These are phyloP conservation scores for Lytechinus variegatus DNA, from an alignment of 35 echinoderm and acorn worm genomes.

Conservation along the genomic window DNA sequence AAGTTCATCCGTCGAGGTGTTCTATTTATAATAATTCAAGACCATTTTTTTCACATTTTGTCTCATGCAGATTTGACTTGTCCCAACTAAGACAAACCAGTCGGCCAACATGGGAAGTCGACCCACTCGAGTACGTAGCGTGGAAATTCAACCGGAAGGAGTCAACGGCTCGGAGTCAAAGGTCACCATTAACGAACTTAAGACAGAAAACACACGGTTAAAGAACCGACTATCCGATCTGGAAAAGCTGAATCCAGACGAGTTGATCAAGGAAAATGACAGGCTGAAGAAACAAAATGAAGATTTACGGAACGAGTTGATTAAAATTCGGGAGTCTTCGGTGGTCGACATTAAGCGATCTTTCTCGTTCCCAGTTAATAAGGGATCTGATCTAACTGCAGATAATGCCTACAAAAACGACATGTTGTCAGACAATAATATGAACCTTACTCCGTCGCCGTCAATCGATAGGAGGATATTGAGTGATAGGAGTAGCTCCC, in stretches of 20 bases:
- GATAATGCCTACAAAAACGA: neutral
- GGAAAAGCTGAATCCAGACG: constrained; percentile 32
- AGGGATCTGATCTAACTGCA: neutral
- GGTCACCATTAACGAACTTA: constrained; percentile 34
- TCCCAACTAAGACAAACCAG: neutral
- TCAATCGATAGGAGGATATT: neutral
- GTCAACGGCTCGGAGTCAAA: neutral
- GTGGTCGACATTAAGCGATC: neutral
- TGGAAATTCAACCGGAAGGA: constrained; percentile 47
- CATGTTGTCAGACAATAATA: constrained; percentile 11
- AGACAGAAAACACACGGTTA: constrained; percentile 60
- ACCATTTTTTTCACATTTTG: neutral
- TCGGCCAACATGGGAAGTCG: constrained; percentile 63
- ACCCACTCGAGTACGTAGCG: constrained; percentile 42
- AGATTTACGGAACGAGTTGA: constrained; percentile 38
- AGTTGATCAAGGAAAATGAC: constrained; percentile 61
- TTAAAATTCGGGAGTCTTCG: neutral
- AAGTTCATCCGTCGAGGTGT: too few species aligned
- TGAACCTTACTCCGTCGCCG: constrained; percentile 23
- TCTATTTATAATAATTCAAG: neutral
- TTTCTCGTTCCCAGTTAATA: constrained; percentile 8
- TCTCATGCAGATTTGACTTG: neutral
- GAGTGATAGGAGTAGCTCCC: constrained; percentile 1
- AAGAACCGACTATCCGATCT: constrained; percentile 45
- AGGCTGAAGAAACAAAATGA: constrained; percentile 63